These are phyloP conservation scores for Acleris sparsana DNA, from an alignment of 2,888 invertebrate species.

Conservation along the genomic window DNA sequence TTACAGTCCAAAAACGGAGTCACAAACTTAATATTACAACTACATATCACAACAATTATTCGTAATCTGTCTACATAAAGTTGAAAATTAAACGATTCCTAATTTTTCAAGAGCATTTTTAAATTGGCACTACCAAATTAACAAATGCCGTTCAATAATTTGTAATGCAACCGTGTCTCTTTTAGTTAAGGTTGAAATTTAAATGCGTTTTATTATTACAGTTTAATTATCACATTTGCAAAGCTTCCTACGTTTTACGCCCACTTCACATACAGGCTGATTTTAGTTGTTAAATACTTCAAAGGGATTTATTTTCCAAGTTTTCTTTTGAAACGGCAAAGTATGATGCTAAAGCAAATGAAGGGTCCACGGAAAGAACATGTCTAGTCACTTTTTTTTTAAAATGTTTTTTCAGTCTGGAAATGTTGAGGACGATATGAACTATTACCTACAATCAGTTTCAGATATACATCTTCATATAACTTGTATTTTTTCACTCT, in stretches of 20 bases:
- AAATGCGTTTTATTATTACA: neutral
- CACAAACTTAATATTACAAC: neutral
- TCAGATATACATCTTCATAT: too few relatives aligned
- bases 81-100: neutral
- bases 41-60: neutral
- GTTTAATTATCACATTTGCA: neutral
- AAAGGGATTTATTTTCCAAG: too few relatives aligned
- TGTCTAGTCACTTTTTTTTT: too few relatives aligned
- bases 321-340: too few relatives aligned
- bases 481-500: too few relatives aligned
- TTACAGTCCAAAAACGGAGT: conserved; percentile 1
- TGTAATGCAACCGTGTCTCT: too few relatives aligned
- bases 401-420: too few relatives aligned
- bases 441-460: too few relatives aligned
- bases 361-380: too few relatives aligned
- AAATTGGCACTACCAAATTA: neutral
- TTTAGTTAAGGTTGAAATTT: neutral
- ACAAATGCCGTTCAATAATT: neutral
- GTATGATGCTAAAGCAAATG: too few relatives aligned
- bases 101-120: neutral
- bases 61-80: neutral
- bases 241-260: conserved; percentile 11
- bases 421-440: too few relatives aligned
- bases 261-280: conserved; percentile 15
- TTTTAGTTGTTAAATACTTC: neutral